Conservation (phyloP, 2,888 invertebrate genomes). For the Acleris cristana region DNA sequence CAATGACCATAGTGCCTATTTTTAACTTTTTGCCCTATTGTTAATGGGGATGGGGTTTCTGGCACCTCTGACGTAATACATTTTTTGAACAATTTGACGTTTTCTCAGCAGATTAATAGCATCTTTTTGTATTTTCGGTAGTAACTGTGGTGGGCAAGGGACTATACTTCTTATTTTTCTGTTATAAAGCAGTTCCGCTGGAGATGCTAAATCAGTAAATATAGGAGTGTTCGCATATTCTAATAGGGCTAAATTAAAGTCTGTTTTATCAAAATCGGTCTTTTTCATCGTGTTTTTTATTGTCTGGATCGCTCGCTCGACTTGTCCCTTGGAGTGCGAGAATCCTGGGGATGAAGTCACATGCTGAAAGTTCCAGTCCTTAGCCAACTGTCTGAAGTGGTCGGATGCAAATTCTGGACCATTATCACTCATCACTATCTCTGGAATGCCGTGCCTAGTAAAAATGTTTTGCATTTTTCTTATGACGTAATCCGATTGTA, state of each 20-base stretch:
- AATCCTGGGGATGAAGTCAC: too few species aligned
- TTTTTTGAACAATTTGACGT: conserved; percentile 2
- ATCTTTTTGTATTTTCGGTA: conserved; percentile 6
- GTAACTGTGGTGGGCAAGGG: conserved; percentile 3
- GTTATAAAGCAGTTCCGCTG: conserved; percentile 15
- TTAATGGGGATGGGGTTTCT: not conserved
- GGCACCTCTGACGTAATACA: conserved; percentile 1
- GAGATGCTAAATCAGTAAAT: conserved; percentile 6
- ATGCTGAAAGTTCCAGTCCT: too few species aligned
- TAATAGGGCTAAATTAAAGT: conserved; percentile 10
- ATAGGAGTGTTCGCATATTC: conserved; percentile 13
- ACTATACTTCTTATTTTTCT: conserved; percentile 13
- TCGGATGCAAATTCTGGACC: conserved; percentile 2
- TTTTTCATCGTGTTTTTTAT: conserved; percentile 17
- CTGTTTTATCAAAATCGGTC: conserved; percentile 7
- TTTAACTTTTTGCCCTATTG: conserved; percentile 7
- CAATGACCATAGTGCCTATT: not conserved
- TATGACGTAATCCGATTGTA: too few species aligned
- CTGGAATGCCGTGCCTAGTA: conserved; percentile 3
- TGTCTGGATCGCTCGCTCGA: conserved; percentile 5
- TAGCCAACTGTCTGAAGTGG: too few species aligned
- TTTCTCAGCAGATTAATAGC: not conserved
- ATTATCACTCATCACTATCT: conserved; percentile 6
- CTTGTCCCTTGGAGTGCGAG: not conserved
- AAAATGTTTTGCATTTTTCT: not conserved